Percentiles rank a stretch among this genome's conserved stretches.
Conservation (phyloP, 2,888 invertebrate species). For the Nomada lathburiana region DNA sequence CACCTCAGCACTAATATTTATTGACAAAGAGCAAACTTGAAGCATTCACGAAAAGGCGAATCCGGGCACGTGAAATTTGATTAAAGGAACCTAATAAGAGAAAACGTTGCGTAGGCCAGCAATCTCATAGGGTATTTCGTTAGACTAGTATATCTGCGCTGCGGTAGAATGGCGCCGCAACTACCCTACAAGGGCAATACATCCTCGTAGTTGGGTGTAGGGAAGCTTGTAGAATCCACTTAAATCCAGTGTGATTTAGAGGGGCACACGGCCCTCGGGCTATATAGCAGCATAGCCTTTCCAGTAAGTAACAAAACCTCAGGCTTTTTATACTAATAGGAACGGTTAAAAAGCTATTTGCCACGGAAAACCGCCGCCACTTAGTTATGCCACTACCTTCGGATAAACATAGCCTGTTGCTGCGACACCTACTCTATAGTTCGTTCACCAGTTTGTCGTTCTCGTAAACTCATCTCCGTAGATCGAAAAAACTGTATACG, state of each 20-base stretch:
- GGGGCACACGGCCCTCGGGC: slow-evolving; percentile 72
- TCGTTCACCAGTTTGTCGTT: slow-evolving; percentile 4
- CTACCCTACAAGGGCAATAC: slow-evolving; percentile 78
- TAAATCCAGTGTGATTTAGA: slow-evolving; percentile 83
- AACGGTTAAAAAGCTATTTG: slow-evolving; percentile 77
- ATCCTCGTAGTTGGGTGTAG: slow-evolving; percentile 73
- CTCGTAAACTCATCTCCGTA: slow-evolving; percentile 20
- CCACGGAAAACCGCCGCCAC: slow-evolving; percentile 41
- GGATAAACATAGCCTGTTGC: slow-evolving; percentile 39
- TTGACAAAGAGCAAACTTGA: background rate
- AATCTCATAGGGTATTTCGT: slow-evolving; percentile 42
- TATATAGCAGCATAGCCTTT: slow-evolving; percentile 50
- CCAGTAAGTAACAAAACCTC: slow-evolving; percentile 74
- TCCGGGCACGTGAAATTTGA: slow-evolving; percentile 16
- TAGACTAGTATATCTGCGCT: slow-evolving; percentile 61
- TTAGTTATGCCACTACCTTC: slow-evolving; percentile 52
- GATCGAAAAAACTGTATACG: slow-evolving; percentile 20
- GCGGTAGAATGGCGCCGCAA: slow-evolving; percentile 70
- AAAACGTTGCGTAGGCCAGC: slow-evolving; percentile 13
- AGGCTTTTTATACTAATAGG: slow-evolving; percentile 79
- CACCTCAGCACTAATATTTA: no score
- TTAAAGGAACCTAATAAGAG: slow-evolving; percentile 15
- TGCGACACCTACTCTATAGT: slow-evolving; percentile 6
- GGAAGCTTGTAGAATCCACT: slow-evolving; percentile 82
- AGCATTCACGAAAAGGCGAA: slow-evolving; percentile 7